phyloP scores from a whole-genome alignment of 2,888 invertebrate species.

The Hirtodrosophila trivittata region DNA sequence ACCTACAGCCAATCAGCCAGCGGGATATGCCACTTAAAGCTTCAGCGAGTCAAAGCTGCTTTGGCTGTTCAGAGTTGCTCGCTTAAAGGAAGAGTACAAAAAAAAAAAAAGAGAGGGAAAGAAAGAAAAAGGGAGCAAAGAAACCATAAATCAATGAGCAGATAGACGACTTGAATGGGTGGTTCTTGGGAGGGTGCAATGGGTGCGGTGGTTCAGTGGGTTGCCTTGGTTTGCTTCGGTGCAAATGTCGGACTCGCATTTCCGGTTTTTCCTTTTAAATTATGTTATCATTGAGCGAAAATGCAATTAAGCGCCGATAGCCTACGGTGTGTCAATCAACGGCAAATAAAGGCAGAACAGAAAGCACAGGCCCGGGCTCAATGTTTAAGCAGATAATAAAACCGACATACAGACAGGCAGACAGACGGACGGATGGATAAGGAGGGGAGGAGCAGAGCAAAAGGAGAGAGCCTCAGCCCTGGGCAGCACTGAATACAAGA shows the following conservation, averaged over 20 bases:
- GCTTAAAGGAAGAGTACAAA: constrained; percentile 2
- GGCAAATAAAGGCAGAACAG: constrained; percentile 60
- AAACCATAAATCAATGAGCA: background rate
- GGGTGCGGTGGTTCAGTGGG: too few species aligned
- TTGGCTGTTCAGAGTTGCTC: too few species aligned
- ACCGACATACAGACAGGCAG: constrained; percentile 29
- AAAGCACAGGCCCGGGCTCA: constrained; percentile 35
- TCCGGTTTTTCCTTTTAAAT: constrained; percentile 70
- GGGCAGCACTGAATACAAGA: constrained; percentile 7
- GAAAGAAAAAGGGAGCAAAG: background rate
- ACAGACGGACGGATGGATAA: constrained; percentile 20
- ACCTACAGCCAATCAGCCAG: constrained; percentile 26
- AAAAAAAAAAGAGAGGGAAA: constrained; percentile 3
- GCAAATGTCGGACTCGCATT: constrained; percentile 41
- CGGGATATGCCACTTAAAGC: constrained; percentile 22
- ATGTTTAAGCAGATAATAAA: constrained; percentile 68
- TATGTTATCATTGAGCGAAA: constrained; percentile 79
- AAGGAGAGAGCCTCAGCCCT: background rate
- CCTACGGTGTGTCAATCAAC: constrained; percentile 78
- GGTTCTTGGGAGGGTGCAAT: background rate
- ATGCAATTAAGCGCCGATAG: constrained; percentile 81
- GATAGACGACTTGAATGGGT: background rate
- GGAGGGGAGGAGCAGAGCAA: background rate
- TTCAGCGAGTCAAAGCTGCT: background rate
- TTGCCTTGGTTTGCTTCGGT: background rate